Conservation (phyloP, 1,140 invertebrate species). For the Lasioglossum albipes region DNA sequence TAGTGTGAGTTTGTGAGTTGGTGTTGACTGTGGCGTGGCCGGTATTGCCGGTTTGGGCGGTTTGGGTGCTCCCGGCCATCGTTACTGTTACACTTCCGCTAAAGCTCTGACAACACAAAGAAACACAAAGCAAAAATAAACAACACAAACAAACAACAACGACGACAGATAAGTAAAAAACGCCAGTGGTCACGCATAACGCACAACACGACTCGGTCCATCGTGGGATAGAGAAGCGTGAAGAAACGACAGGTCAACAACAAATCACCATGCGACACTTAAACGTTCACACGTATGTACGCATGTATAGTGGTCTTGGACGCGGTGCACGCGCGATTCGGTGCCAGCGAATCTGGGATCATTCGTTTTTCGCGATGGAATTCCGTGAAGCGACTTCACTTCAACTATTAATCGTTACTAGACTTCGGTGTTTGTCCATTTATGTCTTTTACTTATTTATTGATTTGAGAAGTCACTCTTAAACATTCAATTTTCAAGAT, state of each 20-base stretch:
- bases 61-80: slow-evolving; percentile 88
- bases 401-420: no score
- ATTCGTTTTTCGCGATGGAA: background rate
- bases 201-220: slow-evolving; percentile 19
- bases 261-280: slow-evolving; percentile 77
- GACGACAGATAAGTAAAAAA: slow-evolving; percentile 50
- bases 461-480: no score
- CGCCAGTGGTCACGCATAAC: slow-evolving; percentile 20
- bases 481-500: no score
- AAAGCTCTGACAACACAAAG: slow-evolving; percentile 86
- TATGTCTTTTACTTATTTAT: no score
- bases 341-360: background rate
- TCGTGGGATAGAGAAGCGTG: slow-evolving; percentile 56
- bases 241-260: slow-evolving; percentile 69
- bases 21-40: slow-evolving; percentile 81
- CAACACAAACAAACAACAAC: slow-evolving; percentile 78
- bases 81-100: slow-evolving; percentile 86
- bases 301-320: slow-evolving; percentile 53
- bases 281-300: slow-evolving; percentile 74
- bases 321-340: slow-evolving; percentile 10
- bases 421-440: no score
- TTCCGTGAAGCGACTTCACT: background rate
- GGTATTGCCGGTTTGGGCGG: slow-evolving; percentile 83
- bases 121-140: slow-evolving; percentile 81
- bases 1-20: slow-evolving; percentile 82